These are phyloP conservation scores for Sturmia bella DNA, from an alignment of 2,888 invertebrate genomes.

Conservation along the genomic window DNA sequence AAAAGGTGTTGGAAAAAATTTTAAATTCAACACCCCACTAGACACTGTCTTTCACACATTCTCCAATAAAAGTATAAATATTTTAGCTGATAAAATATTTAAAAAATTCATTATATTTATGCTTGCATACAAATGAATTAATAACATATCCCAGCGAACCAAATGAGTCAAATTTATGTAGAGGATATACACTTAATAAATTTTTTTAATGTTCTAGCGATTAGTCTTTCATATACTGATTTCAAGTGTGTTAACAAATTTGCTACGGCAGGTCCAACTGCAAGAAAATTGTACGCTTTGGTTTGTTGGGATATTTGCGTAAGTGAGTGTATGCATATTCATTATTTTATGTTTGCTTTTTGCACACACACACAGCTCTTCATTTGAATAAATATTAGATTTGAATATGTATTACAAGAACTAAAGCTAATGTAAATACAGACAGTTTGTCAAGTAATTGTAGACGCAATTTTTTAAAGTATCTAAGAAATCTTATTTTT, in stretches of 20 bases:
- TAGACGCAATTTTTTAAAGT: too few relatives aligned
- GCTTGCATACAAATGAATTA: not conserved
- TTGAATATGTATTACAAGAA: constrained; percentile 5
- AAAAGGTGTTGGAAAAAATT: constrained; percentile 53
- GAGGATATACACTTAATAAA: too few relatives aligned
- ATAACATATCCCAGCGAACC: too few relatives aligned
- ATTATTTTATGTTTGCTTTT: not conserved
- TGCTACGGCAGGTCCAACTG: too few relatives aligned
- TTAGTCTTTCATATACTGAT: too few relatives aligned
- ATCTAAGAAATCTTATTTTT: too few relatives aligned
- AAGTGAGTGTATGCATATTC: not conserved
- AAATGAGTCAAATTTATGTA: too few relatives aligned
- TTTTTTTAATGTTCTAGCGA: too few relatives aligned
- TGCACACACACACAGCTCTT: not conserved
- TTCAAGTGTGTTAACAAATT: too few relatives aligned
- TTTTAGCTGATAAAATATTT: constrained; percentile 54
- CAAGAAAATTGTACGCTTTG: too few relatives aligned
- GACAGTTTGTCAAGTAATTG: too few relatives aligned
- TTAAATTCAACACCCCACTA: constrained; percentile 45
- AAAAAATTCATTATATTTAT: constrained; percentile 64
- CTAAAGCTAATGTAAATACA: constrained; percentile 23
- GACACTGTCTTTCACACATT: not conserved
- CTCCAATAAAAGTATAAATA: constrained; percentile 18
- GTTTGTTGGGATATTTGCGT: not conserved
- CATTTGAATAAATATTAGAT: constrained; percentile 17